These are phyloP conservation scores for Rhinoraja longicauda DNA, from an alignment of 2,797 vertebrate species.

Conservation along the genomic window DNA sequence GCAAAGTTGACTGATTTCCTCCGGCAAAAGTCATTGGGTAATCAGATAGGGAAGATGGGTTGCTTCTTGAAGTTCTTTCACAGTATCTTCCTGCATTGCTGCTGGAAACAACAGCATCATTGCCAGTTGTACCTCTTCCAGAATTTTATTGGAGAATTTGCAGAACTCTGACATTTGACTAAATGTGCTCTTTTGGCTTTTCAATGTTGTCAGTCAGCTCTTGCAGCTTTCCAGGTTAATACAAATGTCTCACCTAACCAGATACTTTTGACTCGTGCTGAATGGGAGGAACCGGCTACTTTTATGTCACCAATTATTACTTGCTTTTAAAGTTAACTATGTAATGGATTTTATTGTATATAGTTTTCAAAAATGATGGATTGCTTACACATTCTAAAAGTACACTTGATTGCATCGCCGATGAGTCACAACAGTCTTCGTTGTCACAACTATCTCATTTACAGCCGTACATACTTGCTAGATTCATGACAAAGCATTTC, in stretches of 20 bases:
- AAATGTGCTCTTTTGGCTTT: too few relatives aligned
- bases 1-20: too few relatives aligned
- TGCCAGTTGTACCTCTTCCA: too few relatives aligned
- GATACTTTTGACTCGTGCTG: background rate
- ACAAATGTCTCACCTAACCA: background rate
- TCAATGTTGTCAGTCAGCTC: background rate
- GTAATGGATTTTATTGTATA: background rate
- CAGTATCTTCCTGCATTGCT: too few relatives aligned
- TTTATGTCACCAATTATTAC: background rate
- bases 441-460: background rate
- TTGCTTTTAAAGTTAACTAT: background rate
- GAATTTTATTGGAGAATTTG: background rate
- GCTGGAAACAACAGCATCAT: too few relatives aligned
- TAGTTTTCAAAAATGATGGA: background rate
- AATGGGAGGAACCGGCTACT: background rate
- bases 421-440: background rate
- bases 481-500: background rate
- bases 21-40: too few relatives aligned
- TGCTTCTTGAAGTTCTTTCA: too few relatives aligned
- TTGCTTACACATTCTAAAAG: background rate
- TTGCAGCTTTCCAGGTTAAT: background rate
- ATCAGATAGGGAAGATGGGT: too few relatives aligned
- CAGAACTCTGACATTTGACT: too few relatives aligned
- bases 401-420: background rate
- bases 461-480: background rate